phyloP scores from a whole-genome alignment of 1,140 invertebrate genomes.

The Meloidogyne exigua region DNA sequence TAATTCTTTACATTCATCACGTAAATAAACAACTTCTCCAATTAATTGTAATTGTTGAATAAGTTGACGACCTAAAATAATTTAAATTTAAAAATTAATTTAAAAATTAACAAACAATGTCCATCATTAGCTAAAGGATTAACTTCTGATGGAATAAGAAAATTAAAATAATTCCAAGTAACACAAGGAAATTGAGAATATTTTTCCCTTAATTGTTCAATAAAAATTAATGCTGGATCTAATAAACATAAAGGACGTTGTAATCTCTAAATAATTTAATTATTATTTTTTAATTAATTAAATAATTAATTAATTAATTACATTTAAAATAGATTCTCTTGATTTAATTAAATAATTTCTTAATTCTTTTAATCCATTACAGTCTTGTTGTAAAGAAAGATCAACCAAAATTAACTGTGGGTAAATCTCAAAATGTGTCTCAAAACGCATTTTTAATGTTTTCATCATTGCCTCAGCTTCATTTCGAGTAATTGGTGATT shows the following conservation, averaged over 20 bases:
- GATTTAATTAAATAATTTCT: constrained; percentile 67
- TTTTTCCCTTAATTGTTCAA: constrained; percentile 69
- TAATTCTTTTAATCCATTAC: constrained; percentile 69
- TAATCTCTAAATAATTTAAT: constrained; percentile 64
- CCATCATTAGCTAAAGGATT: constrained; percentile 74
- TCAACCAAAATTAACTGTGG: constrained; percentile 69
- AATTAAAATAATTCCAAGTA: constrained; percentile 71
- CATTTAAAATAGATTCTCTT: constrained; percentile 49
- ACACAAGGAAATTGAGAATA: constrained; percentile 71
- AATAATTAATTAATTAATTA: constrained; percentile 30
- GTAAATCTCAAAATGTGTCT: constrained; percentile 69
- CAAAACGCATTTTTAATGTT: constrained; percentile 67
- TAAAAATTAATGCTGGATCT: constrained; percentile 69
- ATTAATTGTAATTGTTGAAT: constrained; percentile 73
- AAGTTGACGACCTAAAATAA: constrained; percentile 66
- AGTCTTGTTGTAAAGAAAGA: constrained; percentile 68
- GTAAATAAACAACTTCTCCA: constrained; percentile 70
- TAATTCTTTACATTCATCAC: constrained; percentile 70
- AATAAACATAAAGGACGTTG: constrained; percentile 71
- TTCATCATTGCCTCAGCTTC: constrained; percentile 69
- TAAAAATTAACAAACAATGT: constrained; percentile 66
- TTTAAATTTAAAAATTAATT: background rate
- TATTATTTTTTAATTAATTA: too few relatives aligned
- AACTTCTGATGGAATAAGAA: constrained; percentile 70
- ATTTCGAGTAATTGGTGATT: constrained; percentile 69